Conservation (phyloP, 2,797 vertebrate species). For the Falco novaeseelandiae region DNA sequence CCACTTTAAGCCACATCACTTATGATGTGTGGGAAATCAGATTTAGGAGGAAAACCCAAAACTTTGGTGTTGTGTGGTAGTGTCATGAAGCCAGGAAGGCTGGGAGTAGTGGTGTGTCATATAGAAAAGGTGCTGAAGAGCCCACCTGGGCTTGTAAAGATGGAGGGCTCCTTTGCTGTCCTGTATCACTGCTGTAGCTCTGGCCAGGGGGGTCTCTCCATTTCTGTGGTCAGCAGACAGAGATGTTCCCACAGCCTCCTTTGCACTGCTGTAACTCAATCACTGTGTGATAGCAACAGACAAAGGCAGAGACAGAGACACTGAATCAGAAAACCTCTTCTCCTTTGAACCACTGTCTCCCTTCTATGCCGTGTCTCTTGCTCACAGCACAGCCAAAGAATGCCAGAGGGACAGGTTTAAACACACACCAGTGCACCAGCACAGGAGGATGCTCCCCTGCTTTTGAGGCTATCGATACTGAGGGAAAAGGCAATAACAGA, state of each 20-base stretch:
- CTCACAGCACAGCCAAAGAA: background rate
- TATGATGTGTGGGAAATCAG: background rate
- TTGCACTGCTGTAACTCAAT: constrained; percentile 78
- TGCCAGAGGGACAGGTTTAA: background rate
- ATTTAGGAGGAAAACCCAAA: background rate
- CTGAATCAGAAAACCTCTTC: background rate
- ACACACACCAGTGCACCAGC: background rate
- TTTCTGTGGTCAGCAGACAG: constrained; percentile 56
- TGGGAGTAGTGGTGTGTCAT: accelerated
- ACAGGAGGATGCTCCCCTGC: background rate
- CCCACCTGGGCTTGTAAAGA: background rate
- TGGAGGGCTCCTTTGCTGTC: background rate
- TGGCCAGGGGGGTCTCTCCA: constrained; percentile 5
- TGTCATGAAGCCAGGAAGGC: background rate
- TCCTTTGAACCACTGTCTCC: background rate
- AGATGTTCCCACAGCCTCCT: constrained; percentile 77
- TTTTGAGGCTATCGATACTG: background rate
- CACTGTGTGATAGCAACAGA: constrained; percentile 74
- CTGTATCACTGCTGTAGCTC: background rate
- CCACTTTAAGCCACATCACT: background rate
- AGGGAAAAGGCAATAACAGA: background rate
- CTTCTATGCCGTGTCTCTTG: background rate
- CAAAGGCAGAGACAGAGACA: constrained; percentile 55
- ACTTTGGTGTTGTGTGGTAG: background rate
- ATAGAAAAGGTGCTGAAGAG: background rate